phyloP scores from a whole-genome alignment of 2,888 invertebrate genomes.

The Ryuthela nishihirai region DNA sequence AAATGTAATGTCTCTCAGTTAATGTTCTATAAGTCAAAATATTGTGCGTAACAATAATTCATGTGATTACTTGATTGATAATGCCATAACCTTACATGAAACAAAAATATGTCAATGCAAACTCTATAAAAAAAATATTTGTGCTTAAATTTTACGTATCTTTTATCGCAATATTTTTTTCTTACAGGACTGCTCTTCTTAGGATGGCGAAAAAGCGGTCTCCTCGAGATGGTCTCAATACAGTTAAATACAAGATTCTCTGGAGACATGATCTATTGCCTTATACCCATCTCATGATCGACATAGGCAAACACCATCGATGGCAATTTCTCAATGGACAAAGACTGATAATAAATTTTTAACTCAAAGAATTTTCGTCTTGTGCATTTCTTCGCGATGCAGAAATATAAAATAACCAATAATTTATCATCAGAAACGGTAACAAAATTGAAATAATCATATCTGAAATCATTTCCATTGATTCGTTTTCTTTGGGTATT shows the following conservation, averaged over 20 bases:
- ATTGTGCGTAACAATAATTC: too few relatives aligned
- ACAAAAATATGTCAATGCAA: slow-evolving; percentile 22
- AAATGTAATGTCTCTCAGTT: too few relatives aligned
- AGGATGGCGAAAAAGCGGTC: slow-evolving; percentile 42
- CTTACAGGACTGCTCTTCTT: slow-evolving; percentile 39
- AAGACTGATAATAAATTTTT: slow-evolving; percentile 40
- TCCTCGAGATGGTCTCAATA: slow-evolving; percentile 53
- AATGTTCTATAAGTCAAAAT: too few relatives aligned
- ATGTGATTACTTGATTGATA: too few relatives aligned
- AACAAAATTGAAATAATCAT: too few relatives aligned
- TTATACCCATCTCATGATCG: slow-evolving; percentile 54
- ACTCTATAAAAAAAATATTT: background rate
- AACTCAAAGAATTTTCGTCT: too few relatives aligned
- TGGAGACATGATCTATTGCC: slow-evolving; percentile 46
- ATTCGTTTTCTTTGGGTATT: too few relatives aligned
- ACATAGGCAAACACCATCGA: slow-evolving; percentile 50
- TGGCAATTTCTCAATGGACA: slow-evolving; percentile 41
- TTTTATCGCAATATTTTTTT: slow-evolving; percentile 8
- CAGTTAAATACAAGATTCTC: slow-evolving; percentile 51
- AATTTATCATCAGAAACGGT: too few relatives aligned
- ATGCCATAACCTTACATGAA: too few relatives aligned
- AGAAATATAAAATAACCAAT: too few relatives aligned
- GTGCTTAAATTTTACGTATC: background rate
- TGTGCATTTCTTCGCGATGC: too few relatives aligned
- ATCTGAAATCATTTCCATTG: too few relatives aligned